Conservation (phyloP, 2,797 vertebrate species). For the Periophthalmus magnuspinnatus region DNA sequence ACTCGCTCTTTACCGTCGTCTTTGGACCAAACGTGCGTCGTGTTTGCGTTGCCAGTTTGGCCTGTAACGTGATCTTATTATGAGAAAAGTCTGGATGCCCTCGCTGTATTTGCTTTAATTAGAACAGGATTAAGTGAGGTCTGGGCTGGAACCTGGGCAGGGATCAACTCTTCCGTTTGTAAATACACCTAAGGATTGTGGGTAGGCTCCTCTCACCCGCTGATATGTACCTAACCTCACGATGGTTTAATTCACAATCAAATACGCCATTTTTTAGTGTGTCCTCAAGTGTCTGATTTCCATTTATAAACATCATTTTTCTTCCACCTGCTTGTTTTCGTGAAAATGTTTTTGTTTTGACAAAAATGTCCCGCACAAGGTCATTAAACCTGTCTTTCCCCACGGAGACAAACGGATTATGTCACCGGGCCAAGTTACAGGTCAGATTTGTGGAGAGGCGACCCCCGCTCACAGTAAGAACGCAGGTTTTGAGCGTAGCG, state of each 20-base stretch:
- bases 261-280: neutral
- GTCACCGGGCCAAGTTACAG: too few species aligned
- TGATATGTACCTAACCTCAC: neutral
- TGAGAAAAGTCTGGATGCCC: constrained; percentile 20
- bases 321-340: too few species aligned
- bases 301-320: neutral
- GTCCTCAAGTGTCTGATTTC: neutral
- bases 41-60: constrained; percentile 3
- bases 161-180: constrained; percentile 22
- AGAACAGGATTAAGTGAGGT: constrained; percentile 41
- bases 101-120: constrained; percentile 65
- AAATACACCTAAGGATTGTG: constrained; percentile 63
- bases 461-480: too few species aligned
- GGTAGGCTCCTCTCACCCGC: constrained; percentile 16
- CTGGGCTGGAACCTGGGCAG: constrained; percentile 18
- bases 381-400: too few species aligned
- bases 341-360: too few species aligned
- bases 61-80: constrained; percentile 24
- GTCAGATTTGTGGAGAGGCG: too few species aligned
- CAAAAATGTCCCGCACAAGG: too few species aligned
- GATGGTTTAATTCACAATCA: neutral
- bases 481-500: too few species aligned
- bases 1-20: neutral
- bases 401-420: too few species aligned
- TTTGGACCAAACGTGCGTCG: neutral